Evolutionary conservation across 2,888 invertebrate species (phyloP), one percentile per base, ranked within the genome.

Genomic region (Brenthis daphne): DNA sequence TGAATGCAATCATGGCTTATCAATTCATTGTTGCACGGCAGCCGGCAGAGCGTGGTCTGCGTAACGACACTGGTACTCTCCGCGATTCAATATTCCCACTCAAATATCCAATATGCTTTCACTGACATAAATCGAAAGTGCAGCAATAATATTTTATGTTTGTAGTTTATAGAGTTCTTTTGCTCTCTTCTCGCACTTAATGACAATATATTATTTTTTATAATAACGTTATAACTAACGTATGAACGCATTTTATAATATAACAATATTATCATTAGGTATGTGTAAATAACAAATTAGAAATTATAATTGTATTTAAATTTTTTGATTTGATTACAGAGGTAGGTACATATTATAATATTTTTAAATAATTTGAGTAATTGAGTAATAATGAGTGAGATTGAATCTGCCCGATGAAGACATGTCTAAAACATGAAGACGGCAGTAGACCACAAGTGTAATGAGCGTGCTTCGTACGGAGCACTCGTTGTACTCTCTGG

Each of bases 51-150:
- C 72, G 50, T 71, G 73, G 73, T 70, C 68, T 56, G 50, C 69
- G 63, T 64, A 65, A 63, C 63, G 65, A 58, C 68, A 67, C 63
- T 57, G 65, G 73, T 68, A 72, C 73, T 68, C 74, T 68, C 77
- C 73, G 78, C 76, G 77, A 85, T 85, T 85, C 85, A 83, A 87
- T 86, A 85, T 86, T 82, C 79, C 79, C 82, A 82, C 84, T 86
- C 84, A 84, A 86, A 87, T 85, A 87, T 88, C 85, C 86, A 87
- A 84, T 70, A 70, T 72, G 68, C 81, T 82, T 81, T 80, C 80
- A 77, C 75, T 79, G 79, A 82, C 82, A 79, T 79, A 78, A 80
- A 83, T 80, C 79, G 79, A 78, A 79, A 81, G 77, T 79, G 79
- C 77, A 79, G 33, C 55, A 37, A 43, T 54, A 37, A 53, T 63